These are phyloP conservation scores for Macrochelys suwanniensis DNA, from an alignment of 2,797 vertebrate genomes.

Conservation along the genomic window DNA sequence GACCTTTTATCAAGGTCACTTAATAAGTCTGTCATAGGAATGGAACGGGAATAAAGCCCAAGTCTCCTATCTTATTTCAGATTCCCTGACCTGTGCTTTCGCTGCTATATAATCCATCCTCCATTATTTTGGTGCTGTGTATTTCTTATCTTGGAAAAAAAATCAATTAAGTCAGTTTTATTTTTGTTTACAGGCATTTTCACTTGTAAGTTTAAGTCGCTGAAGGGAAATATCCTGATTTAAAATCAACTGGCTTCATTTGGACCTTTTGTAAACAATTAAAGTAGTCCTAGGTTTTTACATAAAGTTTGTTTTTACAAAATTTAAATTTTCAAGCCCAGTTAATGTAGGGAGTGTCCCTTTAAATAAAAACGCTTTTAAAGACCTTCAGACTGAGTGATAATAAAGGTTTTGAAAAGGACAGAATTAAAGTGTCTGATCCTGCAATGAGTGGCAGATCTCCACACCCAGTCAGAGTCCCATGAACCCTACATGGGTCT, in stretches of 20 bases:
- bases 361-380: rapidly evolving
- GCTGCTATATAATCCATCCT: background rate
- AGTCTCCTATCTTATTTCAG: rapidly evolving
- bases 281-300: too few species aligned
- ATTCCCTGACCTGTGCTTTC: background rate
- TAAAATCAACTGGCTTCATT: too few species aligned
- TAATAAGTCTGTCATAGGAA: background rate
- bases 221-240: too few species aligned
- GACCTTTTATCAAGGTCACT: too few species aligned
- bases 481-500: rapidly evolving
- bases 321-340: background rate
- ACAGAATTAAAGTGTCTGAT: background rate
- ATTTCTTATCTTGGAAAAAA: too few species aligned
- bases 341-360: background rate
- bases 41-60: rapidly evolving
- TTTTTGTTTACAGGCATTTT: too few species aligned
- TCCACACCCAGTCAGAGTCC: rapidly evolving
- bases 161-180: too few species aligned
- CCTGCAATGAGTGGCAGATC: too few species aligned
- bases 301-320: background rate
- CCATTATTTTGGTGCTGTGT: too few species aligned
- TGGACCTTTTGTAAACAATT: too few species aligned
- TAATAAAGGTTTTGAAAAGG: background rate
- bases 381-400: background rate
- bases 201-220: too few species aligned